A percentile compares a stretch with the other conserved stretches of the same genome.
Evolutionary conservation across 2,113 vertebrate genomes (phyloP).

Genomic region (Microcebus tavaratra): DNA sequence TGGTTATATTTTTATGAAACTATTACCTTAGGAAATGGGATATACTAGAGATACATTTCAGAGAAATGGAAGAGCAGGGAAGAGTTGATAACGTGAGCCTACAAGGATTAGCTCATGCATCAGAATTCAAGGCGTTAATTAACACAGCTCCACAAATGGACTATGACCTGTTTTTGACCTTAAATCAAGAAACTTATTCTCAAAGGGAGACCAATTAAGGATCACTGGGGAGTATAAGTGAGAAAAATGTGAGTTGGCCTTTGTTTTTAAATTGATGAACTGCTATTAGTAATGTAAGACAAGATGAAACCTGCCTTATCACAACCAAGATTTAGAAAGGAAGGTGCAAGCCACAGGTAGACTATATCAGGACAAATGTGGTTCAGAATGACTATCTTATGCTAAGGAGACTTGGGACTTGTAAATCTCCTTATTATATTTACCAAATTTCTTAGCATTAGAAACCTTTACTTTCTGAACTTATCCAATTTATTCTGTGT

Average conservation of each 20-base stretch:
- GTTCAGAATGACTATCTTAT: not conserved
- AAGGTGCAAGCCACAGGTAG: not conserved
- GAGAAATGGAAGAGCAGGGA: not conserved
- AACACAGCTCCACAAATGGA: not conserved
- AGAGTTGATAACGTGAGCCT: not conserved
- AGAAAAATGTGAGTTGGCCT: not conserved
- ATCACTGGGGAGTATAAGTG: not conserved
- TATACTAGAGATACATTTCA: not conserved
- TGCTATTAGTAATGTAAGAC: not conserved
- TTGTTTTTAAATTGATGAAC: not conserved
- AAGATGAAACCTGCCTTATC: not conserved
- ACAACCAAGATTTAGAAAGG: not conserved
- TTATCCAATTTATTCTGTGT: conserved; percentile 71
- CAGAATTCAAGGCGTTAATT: not conserved
- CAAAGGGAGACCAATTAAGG: not conserved
- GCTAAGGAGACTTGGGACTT: not conserved
- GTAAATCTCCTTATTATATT: conserved; percentile 47
- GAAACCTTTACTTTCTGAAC: conserved; percentile 64
- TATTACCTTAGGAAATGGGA: not conserved
- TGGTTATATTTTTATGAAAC: conserved; percentile 34
- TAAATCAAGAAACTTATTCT: not conserved
- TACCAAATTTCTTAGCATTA: conserved; percentile 50
- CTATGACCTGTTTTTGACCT: not conserved
- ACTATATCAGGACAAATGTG: not conserved
- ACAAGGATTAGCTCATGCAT: not conserved